Evolutionary conservation across 2,113 vertebrate species (phyloP), one percentile per base, ranked within the genome.

Genomic region (Bostrychus sinensis): DNA sequence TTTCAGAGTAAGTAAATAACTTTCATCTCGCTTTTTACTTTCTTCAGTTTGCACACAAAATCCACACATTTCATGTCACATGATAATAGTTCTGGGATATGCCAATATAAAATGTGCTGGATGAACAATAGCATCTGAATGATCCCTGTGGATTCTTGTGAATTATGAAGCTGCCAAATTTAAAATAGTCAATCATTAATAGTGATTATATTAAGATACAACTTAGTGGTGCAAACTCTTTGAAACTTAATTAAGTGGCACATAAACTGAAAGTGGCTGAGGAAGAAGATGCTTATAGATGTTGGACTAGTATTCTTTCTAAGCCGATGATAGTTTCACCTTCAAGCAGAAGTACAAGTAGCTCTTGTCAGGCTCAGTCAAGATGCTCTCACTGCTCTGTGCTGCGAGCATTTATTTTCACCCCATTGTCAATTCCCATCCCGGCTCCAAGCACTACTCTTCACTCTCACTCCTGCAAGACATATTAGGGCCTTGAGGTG

Each of bases 381-480:
- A 43, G 57, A 58, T 59, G 55, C 50, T 72, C 62, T 58, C 60
- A 23, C 57, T 4, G 45, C 60, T 68, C 48, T 9, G 9, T 19
- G 54, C 57, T 63, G 19, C 43, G 36, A 62, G 58, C 48, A 39
- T 81, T 77, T 28, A 67, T 79, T 72, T 64, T 20, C 23, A 53
- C 60, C 34, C 45, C 39, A 66, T 81, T 75, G 37, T 69, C 57
- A 72, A 74, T 59, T 51, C 16, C 56, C 13, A 25, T 62, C 43
- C n/a, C 41, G 46, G 56, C 64, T 37, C 19, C 20, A 42, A 62
- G 75, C 62, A 56, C 64, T 53, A 65, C 77, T 70, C 70, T 70
- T 80, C 51, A 62, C 62, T 77, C 70, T 78, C 48, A 62, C 61
- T 78, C 51, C 74, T 32, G 34, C 37, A 32, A 70, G 70, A 75